Percentiles rank a stretch among this genome's conserved stretches.
These are phyloP conservation scores for Natator depressus DNA, from an alignment of 2,113 vertebrate species.

Conservation along the genomic window DNA sequence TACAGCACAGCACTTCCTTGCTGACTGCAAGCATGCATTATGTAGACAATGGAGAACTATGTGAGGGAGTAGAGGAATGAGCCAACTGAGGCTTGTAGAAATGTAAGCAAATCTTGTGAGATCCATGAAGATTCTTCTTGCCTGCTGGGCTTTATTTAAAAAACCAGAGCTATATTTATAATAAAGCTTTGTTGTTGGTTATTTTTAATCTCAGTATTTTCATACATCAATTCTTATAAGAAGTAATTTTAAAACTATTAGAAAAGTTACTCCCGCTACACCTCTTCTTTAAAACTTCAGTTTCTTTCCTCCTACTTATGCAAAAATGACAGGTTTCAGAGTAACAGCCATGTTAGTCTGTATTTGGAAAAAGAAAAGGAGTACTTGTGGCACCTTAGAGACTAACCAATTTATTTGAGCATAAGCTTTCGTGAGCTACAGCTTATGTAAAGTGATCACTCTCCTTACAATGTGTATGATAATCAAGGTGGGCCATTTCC, in stretches of 20 bases:
- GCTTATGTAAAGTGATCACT: too few relatives aligned
- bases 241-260: background rate
- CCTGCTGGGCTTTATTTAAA: constrained; percentile 38
- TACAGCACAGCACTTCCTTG: background rate
- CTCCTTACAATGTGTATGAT: too few relatives aligned
- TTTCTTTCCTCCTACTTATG: background rate
- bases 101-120: background rate
- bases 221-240: background rate
- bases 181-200: background rate
- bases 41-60: background rate
- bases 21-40: background rate
- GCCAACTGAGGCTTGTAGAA: constrained; percentile 7
- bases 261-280: background rate
- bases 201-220: background rate
- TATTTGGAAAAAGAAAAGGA: too few relatives aligned
- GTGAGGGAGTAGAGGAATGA: background rate
- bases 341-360: too few relatives aligned
- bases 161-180: background rate
- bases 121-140: background rate
- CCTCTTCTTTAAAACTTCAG: background rate
- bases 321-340: background rate
- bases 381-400: too few relatives aligned
- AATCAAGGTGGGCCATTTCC: too few relatives aligned
- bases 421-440: too few relatives aligned
- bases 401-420: too few relatives aligned